Evolutionary conservation across 2,797 vertebrate genomes (phyloP).

Genomic region (Enteromius viviparus): DNA sequence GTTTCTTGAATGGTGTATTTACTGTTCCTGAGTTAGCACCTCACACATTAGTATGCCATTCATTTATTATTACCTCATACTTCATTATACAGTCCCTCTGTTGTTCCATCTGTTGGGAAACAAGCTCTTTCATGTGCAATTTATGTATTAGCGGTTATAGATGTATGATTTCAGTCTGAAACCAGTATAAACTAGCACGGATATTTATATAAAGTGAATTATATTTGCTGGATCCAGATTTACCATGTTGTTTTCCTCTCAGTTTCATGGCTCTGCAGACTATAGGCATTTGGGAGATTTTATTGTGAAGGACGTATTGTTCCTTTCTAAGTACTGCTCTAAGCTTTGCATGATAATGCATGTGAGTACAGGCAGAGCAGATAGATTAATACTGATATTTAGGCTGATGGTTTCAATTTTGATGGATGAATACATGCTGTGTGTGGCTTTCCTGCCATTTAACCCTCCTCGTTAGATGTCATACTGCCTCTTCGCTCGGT

Average conservation of each 20-base stretch:
- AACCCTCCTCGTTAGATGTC: constrained; percentile 32
- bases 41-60: constrained; percentile 9
- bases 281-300: not conserved
- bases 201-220: not conserved
- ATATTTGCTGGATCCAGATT: not conserved
- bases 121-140: constrained; percentile 4
- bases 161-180: not conserved
- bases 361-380: not conserved
- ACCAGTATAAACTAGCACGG: not conserved
- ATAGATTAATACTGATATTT: constrained; percentile 10
- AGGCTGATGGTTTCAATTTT: not conserved
- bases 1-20: not conserved
- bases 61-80: constrained; percentile 27
- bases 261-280: not conserved
- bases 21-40: not conserved
- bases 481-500: constrained; percentile 15
- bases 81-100: constrained; percentile 31
- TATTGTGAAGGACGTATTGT: not conserved
- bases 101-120: constrained; percentile 18
- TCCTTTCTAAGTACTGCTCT: not conserved
- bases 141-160: constrained; percentile 6
- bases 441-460: constrained; percentile 27
- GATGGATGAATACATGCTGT: constrained; percentile 18
- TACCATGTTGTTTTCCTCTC: not conserved
- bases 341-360: constrained; percentile 10